phyloP scores from a whole-genome alignment of 2,797 vertebrate species.

The Lepus townsendii region DNA sequence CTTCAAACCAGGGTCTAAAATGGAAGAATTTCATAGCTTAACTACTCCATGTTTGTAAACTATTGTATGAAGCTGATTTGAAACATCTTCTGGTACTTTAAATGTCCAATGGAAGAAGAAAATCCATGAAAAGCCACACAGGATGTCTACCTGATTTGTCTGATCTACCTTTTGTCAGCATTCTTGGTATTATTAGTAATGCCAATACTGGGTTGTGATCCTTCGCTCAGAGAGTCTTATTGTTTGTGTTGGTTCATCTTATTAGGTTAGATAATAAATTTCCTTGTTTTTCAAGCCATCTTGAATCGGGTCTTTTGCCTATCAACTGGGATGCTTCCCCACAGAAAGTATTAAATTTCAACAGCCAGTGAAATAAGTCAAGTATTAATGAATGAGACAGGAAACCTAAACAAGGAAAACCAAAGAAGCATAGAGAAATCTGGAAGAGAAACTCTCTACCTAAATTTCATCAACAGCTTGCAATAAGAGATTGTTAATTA shows the following conservation, averaged over 20 bases:
- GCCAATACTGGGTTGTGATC: not conserved
- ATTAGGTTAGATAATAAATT: not conserved
- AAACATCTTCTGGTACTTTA: not conserved
- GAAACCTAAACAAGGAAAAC: not conserved
- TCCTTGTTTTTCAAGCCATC: not conserved
- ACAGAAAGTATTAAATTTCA: not conserved
- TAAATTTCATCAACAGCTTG: constrained; percentile 8
- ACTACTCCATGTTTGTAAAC: not conserved
- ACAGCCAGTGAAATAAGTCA: not conserved
- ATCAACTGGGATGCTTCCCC: not conserved
- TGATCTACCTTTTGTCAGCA: not conserved
- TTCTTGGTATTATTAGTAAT: constrained; percentile 1
- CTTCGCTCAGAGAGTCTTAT: not conserved
- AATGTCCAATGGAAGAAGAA: not conserved
- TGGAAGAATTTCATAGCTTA: not conserved
- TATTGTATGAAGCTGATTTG: not conserved
- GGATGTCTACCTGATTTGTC: not conserved
- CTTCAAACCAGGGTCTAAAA: not conserved
- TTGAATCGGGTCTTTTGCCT: not conserved
- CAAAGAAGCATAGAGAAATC: not conserved
- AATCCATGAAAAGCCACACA: not conserved
- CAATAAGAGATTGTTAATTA: constrained; percentile 20
- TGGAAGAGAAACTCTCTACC: not conserved
- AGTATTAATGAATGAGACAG: not conserved
- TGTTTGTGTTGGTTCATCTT: constrained; percentile 4